A percentile compares a stretch with the other conserved stretches of the same genome.
Conservation (phyloP, 2,113 vertebrate species). For the Hippocampus zosterae region DNA sequence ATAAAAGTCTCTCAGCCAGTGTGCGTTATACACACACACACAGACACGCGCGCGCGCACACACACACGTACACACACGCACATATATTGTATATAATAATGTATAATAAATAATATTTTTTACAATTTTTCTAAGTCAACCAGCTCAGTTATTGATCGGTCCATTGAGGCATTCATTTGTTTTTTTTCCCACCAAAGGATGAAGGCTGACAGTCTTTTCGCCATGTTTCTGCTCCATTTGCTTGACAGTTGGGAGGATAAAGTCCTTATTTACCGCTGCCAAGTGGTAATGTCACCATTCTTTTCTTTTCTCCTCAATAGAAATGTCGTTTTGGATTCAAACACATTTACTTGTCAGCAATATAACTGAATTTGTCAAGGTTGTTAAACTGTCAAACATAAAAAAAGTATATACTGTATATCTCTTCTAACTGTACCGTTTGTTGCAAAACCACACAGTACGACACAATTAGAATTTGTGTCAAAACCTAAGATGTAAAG, state of each 20-base stretch:
- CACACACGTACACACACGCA: slow-evolving; percentile 11
- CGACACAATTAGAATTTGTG: background rate
- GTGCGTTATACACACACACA: background rate
- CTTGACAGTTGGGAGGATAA: slow-evolving; percentile 4
- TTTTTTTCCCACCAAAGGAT: background rate
- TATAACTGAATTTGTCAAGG: background rate
- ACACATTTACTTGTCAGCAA: background rate
- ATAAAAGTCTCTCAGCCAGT: background rate
- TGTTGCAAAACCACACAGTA: background rate
- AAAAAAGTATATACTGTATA: too few relatives aligned
- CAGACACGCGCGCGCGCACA: background rate
- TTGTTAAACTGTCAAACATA: background rate
- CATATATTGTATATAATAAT: too few relatives aligned
- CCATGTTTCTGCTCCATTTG: background rate
- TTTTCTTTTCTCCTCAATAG: slow-evolving; percentile 1
- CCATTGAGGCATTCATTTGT: too few relatives aligned
- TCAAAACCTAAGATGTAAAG: background rate
- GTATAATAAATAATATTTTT: background rate
- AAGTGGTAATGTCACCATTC: slow-evolving; percentile 1
- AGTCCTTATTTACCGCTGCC: slow-evolving; percentile 1
- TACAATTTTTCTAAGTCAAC: background rate
- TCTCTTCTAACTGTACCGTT: background rate
- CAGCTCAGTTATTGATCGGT: too few relatives aligned
- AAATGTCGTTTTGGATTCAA: background rate
- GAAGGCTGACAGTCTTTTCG: background rate